phyloP scores from a whole-genome alignment of 2,888 invertebrate genomes.

The Eutolmus rufibarbis region DNA sequence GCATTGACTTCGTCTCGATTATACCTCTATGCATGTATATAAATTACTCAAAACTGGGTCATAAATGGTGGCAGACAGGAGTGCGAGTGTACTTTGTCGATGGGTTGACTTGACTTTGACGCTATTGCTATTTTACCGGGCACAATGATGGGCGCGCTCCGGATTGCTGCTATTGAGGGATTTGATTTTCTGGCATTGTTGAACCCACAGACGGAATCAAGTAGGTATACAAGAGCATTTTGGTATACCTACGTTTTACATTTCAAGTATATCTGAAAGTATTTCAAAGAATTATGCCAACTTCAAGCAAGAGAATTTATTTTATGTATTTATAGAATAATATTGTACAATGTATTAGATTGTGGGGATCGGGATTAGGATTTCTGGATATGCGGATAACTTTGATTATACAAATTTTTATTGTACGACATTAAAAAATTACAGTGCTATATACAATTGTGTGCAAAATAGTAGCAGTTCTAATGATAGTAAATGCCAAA shows the following conservation, averaged over 20 bases:
- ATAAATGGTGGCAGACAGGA: neutral
- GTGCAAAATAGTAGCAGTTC: too few species aligned
- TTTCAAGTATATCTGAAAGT: neutral
- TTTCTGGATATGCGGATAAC: too few species aligned
- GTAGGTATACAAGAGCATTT: neutral
- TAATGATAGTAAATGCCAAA: too few species aligned
- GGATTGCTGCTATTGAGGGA: neutral
- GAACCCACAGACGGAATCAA: neutral
- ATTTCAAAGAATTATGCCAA: neutral
- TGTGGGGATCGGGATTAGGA: too few species aligned
- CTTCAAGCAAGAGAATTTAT: neutral
- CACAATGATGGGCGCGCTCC: neutral
- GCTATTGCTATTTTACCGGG: neutral
- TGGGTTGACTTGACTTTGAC: neutral
- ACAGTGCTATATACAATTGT: too few species aligned
- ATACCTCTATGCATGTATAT: neutral
- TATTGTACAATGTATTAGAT: too few species aligned
- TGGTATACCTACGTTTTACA: neutral
- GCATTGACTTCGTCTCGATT: slow-evolving; percentile 2
- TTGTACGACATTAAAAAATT: too few species aligned
- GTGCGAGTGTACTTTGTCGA: neutral
- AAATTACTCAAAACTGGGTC: slow-evolving; percentile 20
- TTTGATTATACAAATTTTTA: too few species aligned
- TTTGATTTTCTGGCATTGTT: neutral
- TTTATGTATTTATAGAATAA: too few species aligned